Conservation (phyloP, 2,888 invertebrate species). For the Icerya purchasi region DNA sequence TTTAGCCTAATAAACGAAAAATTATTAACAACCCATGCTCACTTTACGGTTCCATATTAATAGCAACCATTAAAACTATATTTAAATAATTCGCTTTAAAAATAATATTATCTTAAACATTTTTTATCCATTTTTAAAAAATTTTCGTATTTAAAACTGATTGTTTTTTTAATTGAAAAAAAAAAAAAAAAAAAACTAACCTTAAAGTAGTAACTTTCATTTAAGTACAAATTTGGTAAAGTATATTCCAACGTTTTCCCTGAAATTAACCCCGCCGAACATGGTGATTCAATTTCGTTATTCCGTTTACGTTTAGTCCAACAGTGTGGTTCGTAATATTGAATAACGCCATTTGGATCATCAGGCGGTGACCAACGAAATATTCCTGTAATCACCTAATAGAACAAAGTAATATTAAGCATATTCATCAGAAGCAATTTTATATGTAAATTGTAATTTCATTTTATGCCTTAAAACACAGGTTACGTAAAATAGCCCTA, state of each 20-base stretch:
- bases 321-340: slow-evolving; percentile 48
- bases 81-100: no score
- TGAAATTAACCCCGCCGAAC: slow-evolving; percentile 12
- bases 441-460: no score
- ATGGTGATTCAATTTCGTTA: neutral
- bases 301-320: slow-evolving; percentile 29
- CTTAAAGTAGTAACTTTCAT: slow-evolving; percentile 44
- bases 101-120: no score
- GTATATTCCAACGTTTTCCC: slow-evolving; percentile 35
- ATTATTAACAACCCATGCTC: no score
- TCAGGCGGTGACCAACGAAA: slow-evolving; percentile 63
- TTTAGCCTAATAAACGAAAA: no score
- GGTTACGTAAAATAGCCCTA: no score
- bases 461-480: no score
- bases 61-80: no score
- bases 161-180: slow-evolving; percentile 11
- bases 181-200: slow-evolving; percentile 24
- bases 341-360: slow-evolving; percentile 48
- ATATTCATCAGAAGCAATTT: no score
- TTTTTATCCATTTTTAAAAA: no score
- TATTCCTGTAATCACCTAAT: slow-evolving; percentile 32
- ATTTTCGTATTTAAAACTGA: slow-evolving; percentile 15
- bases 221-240: slow-evolving; percentile 33
- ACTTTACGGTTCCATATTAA: no score
- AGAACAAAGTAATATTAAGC: slow-evolving; percentile 10